Base-by-base conservation (phyloP, 2,113 vertebrate genomes). In the Malurus elegans region DNA sequence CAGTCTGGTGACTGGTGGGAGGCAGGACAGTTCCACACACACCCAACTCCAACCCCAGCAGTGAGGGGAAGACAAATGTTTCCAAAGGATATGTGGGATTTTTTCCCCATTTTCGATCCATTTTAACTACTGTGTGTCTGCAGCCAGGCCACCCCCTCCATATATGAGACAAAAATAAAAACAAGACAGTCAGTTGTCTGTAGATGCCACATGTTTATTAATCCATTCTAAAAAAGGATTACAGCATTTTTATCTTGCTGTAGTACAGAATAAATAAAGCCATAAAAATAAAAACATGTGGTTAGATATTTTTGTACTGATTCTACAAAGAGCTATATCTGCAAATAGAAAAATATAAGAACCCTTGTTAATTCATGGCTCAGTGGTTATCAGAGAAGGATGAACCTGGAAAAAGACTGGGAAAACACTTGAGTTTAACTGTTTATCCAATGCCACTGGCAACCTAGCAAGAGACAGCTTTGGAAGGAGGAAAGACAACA, bases 321-420 rank as follows among this genome's bases (percentile, higher is more conserved):
- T 80, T 86, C 94, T 94, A 96, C 93, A 95, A 90, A 56, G 64
- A 86, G 81, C 36, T 91, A 19, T 53, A 81, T 67, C 88, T 79
- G 76, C 80, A 92, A 95, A 81, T 95, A 97, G 94, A 96, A 96
- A 94, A 96, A 97, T 96, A 95, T 19, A 95, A 92, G 91, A 81
- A 96, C 72, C 82, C 90, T 95, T 81, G 36, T 83, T 84, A 80
- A 44, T 83, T 96, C 91, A 90, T 95, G 96, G 96, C 97, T 97
- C 96, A 97, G 96, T 97, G 96, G 93, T 96, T 96, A 96, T 94
- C 92, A 50, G 61, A 78, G 47, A 90, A 80, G 57, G 64, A 80
- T 28, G 48, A 94, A 94, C 88, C 69, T 82, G 72, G 84, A 79
- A 84, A 69, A 89, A 92, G 73, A 42, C 19, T 20, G n/a, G 93